Percentiles rank a stretch among this genome's conserved stretches.
phyloP scores from a whole-genome alignment of 2,113 vertebrate genomes.

The Coregonus clupeaformis region DNA sequence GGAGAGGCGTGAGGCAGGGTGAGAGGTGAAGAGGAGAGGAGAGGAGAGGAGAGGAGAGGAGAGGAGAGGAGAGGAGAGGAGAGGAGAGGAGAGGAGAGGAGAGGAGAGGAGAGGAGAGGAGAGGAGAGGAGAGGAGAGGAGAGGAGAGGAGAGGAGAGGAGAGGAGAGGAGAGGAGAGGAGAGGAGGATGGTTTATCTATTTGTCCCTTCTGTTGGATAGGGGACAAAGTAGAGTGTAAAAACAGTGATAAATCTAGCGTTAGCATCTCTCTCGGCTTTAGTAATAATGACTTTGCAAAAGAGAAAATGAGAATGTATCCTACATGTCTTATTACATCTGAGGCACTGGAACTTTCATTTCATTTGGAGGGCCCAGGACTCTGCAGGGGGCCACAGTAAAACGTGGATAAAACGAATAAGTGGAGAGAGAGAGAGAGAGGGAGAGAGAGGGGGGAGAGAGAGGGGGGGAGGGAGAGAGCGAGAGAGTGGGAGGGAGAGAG shows the following conservation, averaged over 20 bases:
- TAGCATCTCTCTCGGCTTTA: background rate
- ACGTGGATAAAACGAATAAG: constrained; percentile 29
- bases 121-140: too few species aligned
- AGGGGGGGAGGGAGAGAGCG: too few species aligned
- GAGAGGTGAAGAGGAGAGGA: background rate
- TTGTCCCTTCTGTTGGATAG: background rate
- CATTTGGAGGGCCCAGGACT: constrained; percentile 30
- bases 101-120: too few species aligned
- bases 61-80: too few species aligned
- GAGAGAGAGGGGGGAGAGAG: constrained; percentile 17
- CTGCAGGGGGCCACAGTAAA: constrained; percentile 14
- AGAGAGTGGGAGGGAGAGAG: too few species aligned
- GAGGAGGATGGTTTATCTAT: background rate
- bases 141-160: accelerated
- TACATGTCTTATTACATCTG: too few species aligned
- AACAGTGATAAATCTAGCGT: constrained; percentile 10
- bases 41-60: too few species aligned
- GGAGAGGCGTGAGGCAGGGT: background rate
- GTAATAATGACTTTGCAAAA: constrained; percentile 11
- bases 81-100: too few species aligned
- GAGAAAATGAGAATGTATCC: background rate
- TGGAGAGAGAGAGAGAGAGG: background rate
- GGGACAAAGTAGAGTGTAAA: background rate
- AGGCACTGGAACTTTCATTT: constrained; percentile 41
- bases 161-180: background rate